Base-by-base conservation (phyloP, 2,888 invertebrate species). In the Pantelozetes paolii region DNA sequence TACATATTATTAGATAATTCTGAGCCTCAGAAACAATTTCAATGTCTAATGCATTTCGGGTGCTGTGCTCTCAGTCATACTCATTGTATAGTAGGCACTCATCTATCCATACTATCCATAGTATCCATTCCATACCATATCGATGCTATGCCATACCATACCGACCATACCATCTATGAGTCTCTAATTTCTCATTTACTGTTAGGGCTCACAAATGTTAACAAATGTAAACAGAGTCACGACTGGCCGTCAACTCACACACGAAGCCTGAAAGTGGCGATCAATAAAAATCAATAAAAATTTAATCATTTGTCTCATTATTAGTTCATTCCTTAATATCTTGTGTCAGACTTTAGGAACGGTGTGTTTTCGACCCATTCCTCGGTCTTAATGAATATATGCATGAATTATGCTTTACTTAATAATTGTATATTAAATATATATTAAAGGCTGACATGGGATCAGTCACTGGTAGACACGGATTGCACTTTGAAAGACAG, bases 231-330 rank as follows among this genome's bases (percentile, higher is more conserved):
- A 54, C 23, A 23, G 18, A 62, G 62, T 62, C 62, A 62, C 62
- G 62, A 62, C 62, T 50, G 62, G 62, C 18, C 32, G 62, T 62
- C 62, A 62, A 62, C 18, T 36, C 62, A 32, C 30, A 36, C 62
- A 62, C 62, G 32, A 30, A 62, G 62, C 32, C 20, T 32, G 32
- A 62, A 62, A 40, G 40, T n/a, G 36, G 26, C 36, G 67, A 67
- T 67, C 67, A 67, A 67, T 67, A 67, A 67, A n/a, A n/a, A n/a
- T n/a, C n/a, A n/a, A n/a, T n/a, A n/a, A n/a, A n/a, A 67, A 67
- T 67, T 62, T 67, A 67, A 67, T 67, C 67, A 67, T 67, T 67
- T 23, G 67, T 67, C 67, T 67, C 40, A 67, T 67, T 67, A 67
- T 67, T 67, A 67, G 67, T 67, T 67, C 23, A 67, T 67, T 67